Evolutionary conservation across 2,888 invertebrate genomes (phyloP).

Genomic region (Atethmia centrago): DNA sequence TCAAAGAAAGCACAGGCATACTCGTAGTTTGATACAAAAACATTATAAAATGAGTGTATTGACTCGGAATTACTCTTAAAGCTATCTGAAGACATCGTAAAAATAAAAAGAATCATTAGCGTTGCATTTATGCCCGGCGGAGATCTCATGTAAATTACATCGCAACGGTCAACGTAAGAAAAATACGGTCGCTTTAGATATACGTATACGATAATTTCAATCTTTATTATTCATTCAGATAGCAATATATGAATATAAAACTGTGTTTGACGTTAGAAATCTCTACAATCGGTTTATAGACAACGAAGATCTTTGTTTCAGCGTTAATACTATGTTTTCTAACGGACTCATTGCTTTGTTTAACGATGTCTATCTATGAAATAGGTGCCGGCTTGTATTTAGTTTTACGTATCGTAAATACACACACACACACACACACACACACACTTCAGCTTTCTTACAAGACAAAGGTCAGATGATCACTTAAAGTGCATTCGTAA

Average conservation of each 20-base stretch:
- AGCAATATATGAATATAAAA: conserved; percentile 29
- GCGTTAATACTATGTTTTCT: conserved; percentile 14
- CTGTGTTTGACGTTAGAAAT: conserved; percentile 41
- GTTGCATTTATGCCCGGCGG: conserved; percentile 46
- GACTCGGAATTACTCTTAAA: conserved; percentile 54
- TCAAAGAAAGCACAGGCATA: conserved; percentile 41
- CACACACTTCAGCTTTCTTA: conserved; percentile 8
- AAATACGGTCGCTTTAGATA: conserved; percentile 41
- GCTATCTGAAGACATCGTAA: conserved; percentile 62
- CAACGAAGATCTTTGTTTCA: conserved; percentile 17
- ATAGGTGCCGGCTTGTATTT: conserved; percentile 4
- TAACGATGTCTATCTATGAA: conserved; percentile 10
- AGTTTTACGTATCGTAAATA: conserved; percentile 23
- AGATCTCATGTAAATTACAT: conserved; percentile 56
- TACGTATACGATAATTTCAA: conserved; percentile 36
- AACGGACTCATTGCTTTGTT: conserved; percentile 15
- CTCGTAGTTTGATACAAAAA: conserved; percentile 41
- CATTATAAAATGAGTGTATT: conserved; percentile 50
- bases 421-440: not conserved
- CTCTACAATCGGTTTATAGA: conserved; percentile 8
- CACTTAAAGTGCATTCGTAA: conserved; percentile 8
- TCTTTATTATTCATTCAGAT: conserved; percentile 35
- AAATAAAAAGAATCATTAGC: conserved; percentile 69
- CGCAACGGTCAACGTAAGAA: conserved; percentile 47
- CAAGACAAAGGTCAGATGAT: conserved; percentile 12